A percentile compares a stretch with the other conserved stretches of the same genome.
These are phyloP conservation scores for Hylia prasina DNA, from an alignment of 2,113 vertebrate genomes.

Conservation along the genomic window DNA sequence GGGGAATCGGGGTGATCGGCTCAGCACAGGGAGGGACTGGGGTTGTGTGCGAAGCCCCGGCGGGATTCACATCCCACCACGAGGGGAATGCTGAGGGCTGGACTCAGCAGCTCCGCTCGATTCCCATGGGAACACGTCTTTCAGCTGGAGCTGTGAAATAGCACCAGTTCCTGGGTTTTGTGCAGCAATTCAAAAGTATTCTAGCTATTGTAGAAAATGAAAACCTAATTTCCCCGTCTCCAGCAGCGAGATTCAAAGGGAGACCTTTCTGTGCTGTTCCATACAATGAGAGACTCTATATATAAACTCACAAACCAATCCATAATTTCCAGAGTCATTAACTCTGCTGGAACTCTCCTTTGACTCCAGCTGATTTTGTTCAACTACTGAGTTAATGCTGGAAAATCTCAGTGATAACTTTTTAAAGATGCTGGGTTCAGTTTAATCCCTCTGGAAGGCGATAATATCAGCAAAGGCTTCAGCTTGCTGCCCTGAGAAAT, in stretches of 20 bases:
- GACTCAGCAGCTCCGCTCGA: neutral
- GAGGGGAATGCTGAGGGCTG: neutral
- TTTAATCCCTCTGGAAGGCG: neutral
- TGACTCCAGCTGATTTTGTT: conserved; percentile 14
- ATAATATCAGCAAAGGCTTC: neutral
- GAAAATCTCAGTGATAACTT: neutral
- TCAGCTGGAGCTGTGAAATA: neutral
- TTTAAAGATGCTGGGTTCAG: neutral
- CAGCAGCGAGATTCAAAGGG: conserved; percentile 18
- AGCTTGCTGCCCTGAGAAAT: neutral
- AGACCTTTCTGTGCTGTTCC: neutral
- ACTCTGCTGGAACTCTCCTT: conserved; percentile 34
- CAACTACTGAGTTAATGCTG: conserved; percentile 2
- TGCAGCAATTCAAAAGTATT: conserved; percentile 22
- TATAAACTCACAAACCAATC: conserved; percentile 39
- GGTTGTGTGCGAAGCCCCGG: accelerated
- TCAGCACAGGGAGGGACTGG: neutral
- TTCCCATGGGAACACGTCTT: neutral
- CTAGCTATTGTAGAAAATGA: neutral
- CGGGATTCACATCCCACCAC: neutral
- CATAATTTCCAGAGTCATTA: conserved; percentile 42
- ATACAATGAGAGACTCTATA: conserved; percentile 13
- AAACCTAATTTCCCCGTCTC: neutral
- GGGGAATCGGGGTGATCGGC: accelerated
- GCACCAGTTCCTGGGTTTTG: neutral